These are phyloP conservation scores for Hippocampus zosterae DNA, from an alignment of 2,113 vertebrate species.

Conservation along the genomic window DNA sequence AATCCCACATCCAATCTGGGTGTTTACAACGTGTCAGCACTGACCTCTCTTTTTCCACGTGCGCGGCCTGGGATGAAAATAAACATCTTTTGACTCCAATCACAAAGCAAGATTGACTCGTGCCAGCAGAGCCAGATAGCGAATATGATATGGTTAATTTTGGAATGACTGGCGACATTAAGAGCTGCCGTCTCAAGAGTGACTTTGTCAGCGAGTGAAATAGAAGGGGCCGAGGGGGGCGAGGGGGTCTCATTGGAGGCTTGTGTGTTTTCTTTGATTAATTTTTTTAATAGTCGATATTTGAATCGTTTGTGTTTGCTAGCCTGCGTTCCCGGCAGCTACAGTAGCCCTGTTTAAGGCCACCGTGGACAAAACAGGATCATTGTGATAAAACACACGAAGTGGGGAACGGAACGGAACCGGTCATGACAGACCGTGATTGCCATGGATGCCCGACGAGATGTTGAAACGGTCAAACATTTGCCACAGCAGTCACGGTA, in stretches of 20 bases:
- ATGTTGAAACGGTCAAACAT: too few species aligned
- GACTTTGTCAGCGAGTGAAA: slow-evolving; percentile 18
- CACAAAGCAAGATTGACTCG: slow-evolving; percentile 4
- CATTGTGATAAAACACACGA: too few species aligned
- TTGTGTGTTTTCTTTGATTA: neutral
- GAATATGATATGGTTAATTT: slow-evolving; percentile 29
- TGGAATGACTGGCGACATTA: slow-evolving; percentile 15
- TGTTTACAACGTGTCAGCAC: slow-evolving; percentile 42
- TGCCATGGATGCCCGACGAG: too few species aligned
- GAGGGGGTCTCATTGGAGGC: neutral
- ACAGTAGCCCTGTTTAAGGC: too few species aligned
- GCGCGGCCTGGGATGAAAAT: slow-evolving; percentile 31
- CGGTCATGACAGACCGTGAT: too few species aligned
- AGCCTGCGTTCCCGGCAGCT: too few species aligned
- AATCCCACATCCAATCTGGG: slow-evolving; percentile 24
- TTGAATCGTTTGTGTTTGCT: too few species aligned
- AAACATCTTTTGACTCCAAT: slow-evolving; percentile 21
- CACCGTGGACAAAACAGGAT: too few species aligned
- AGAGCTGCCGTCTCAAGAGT: slow-evolving; percentile 4
- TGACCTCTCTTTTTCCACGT: slow-evolving; percentile 27
- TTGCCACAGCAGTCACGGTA: too few species aligned
- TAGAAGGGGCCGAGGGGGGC: neutral
- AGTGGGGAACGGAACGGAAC: too few species aligned
- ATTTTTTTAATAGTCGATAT: too few species aligned
- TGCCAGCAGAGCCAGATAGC: slow-evolving; percentile 17